Conservation (phyloP, 2,113 vertebrate genomes). For the Alethe diademata region DNA sequence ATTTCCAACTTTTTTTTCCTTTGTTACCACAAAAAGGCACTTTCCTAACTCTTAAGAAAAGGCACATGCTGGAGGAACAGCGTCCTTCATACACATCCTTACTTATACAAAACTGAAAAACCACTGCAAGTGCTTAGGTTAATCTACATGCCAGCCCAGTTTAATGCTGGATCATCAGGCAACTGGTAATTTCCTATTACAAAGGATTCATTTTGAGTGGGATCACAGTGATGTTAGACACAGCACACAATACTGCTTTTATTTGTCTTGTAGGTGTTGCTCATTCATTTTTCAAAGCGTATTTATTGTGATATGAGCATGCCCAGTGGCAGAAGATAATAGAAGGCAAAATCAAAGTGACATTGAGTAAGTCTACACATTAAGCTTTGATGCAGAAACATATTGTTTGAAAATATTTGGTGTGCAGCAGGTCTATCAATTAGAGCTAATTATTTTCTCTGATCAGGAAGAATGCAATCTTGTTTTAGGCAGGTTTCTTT, state of each 20-base stretch:
- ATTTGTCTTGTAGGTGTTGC: conserved; percentile 47
- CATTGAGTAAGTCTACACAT: conserved; percentile 27
- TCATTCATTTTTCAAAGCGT: conserved; percentile 34
- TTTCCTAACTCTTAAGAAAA: neutral
- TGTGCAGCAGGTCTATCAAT: conserved; percentile 55
- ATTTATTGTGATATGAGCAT: conserved; percentile 13
- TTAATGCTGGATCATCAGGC: neutral
- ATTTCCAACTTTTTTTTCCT: neutral
- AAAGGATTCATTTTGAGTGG: neutral
- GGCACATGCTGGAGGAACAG: neutral
- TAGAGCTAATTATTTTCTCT: conserved; percentile 69
- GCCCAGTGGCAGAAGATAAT: conserved; percentile 40
- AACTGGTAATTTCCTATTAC: neutral
- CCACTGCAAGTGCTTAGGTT: neutral
- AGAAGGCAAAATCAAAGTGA: conserved; percentile 64
- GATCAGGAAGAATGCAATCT: conserved; percentile 62
- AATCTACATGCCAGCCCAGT: neutral
- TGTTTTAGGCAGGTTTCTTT: conserved; percentile 62
- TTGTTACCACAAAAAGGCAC: neutral
- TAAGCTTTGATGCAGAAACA: conserved; percentile 62
- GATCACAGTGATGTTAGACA: neutral
- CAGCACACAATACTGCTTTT: neutral
- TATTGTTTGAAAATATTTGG: conserved; percentile 61
- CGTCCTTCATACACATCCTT: neutral
- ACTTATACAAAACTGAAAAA: neutral